Percentiles rank a stretch among this genome's conserved stretches.
Evolutionary conservation across 2,797 vertebrate genomes (phyloP).

Genomic region (Percopsis omiscomaycus): DNA sequence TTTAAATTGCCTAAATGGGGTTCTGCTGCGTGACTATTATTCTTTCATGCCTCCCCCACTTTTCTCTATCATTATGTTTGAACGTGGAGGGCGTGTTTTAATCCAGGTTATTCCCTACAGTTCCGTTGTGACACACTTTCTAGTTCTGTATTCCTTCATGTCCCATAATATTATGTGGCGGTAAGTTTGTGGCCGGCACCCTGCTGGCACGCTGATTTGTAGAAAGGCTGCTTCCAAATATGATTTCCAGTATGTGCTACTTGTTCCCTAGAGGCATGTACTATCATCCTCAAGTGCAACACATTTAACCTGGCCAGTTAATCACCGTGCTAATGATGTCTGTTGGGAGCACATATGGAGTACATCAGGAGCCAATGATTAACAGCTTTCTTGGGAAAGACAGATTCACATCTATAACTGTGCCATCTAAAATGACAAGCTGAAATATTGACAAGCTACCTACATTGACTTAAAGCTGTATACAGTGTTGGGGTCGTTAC

Average conservation of each 20-base stretch:
- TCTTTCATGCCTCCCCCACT: constrained; percentile 1
- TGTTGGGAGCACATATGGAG: constrained; percentile 69
- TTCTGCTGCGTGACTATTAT: constrained; percentile 24
- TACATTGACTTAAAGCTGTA: too few species aligned
- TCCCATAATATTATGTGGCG: constrained; percentile 40
- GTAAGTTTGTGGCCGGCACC: constrained; percentile 21
- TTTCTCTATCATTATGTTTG: constrained; percentile 34
- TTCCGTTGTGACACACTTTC: constrained; percentile 42
- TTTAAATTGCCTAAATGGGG: constrained; percentile 57
- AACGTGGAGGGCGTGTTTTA: constrained; percentile 40
- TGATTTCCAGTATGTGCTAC: constrained; percentile 23
- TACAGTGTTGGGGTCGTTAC: too few species aligned
- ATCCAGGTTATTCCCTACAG: constrained; percentile 26
- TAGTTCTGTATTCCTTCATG: constrained; percentile 10
- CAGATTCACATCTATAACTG: background rate
- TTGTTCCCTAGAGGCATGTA: constrained; percentile 50
- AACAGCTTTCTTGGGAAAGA: constrained; percentile 1
- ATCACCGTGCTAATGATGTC: constrained; percentile 69
- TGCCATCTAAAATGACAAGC: background rate
- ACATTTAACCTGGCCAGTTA: constrained; percentile 73
- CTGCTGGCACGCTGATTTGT: constrained; percentile 29
- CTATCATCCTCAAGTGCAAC: constrained; percentile 54
- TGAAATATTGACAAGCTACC: too few species aligned
- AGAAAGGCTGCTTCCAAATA: constrained; percentile 18
- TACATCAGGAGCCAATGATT: constrained; percentile 49